Percentiles rank a stretch among this genome's conserved stretches.
These are phyloP conservation scores for Cryptosula pallasiana DNA, from an alignment of 2,888 invertebrate genomes.

Conservation along the genomic window DNA sequence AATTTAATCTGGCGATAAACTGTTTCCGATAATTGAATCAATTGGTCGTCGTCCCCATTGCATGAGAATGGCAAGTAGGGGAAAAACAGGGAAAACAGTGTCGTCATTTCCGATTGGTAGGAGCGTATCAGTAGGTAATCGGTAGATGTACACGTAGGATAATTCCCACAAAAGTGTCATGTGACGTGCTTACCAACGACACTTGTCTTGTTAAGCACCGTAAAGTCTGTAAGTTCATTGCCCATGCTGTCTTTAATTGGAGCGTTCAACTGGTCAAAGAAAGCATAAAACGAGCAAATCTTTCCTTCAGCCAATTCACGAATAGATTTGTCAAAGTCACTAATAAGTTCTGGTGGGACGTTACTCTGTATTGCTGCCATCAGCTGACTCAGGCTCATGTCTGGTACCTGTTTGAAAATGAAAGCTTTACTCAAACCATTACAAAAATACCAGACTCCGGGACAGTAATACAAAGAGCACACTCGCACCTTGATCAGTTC, in stretches of 20 bases:
- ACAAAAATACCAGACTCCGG: too few relatives aligned
- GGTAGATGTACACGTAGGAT: too few relatives aligned
- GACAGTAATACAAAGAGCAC: too few relatives aligned
- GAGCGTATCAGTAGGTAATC: too few relatives aligned
- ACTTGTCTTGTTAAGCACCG: slow-evolving; percentile 62
- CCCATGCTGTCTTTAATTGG: not conserved
- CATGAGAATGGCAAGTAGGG: too few relatives aligned
- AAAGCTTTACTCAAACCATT: too few relatives aligned
- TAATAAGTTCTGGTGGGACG: not conserved
- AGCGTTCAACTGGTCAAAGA: slow-evolving; percentile 5
- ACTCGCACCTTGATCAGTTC: slow-evolving; percentile 70
- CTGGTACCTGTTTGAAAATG: slow-evolving; percentile 13
- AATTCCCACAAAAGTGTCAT: too few relatives aligned
- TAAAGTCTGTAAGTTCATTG: not conserved
- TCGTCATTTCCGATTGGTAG: too few relatives aligned
- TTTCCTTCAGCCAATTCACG: not conserved
- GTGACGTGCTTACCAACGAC: slow-evolving; percentile 66
- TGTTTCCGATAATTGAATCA: too few relatives aligned
- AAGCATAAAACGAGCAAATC: not conserved
- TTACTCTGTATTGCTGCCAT: not conserved
- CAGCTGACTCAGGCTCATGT: slow-evolving; percentile 14
- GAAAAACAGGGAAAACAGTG: too few relatives aligned
- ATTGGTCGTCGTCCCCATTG: too few relatives aligned
- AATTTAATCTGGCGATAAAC: too few relatives aligned
- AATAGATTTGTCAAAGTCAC: not conserved